A percentile compares a stretch with the other conserved stretches of the same genome.
These are phyloP conservation scores for Junonia oenone DNA, from an alignment of 2,888 invertebrate species.

Conservation along the genomic window DNA sequence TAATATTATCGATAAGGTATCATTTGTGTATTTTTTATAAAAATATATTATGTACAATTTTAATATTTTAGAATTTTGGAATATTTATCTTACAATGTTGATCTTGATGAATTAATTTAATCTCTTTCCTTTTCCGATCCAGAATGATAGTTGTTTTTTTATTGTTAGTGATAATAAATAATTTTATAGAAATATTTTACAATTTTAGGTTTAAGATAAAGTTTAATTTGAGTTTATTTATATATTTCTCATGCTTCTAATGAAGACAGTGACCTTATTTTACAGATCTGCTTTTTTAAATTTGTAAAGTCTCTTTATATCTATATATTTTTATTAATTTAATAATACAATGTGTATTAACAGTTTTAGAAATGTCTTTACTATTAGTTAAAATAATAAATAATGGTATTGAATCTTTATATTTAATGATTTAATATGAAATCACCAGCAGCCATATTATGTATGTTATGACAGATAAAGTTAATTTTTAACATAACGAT, in stretches of 20 bases:
- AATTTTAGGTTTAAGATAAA: neutral
- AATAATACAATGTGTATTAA: neutral
- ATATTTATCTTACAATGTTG: neutral
- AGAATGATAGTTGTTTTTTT: neutral
- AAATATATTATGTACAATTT: neutral
- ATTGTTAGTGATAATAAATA: neutral
- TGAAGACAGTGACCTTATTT: neutral
- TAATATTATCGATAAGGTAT: slow-evolving; percentile 22
- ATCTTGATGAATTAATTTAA: neutral
- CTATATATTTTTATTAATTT: neutral
- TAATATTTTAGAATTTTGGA: neutral
- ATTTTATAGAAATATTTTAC: neutral
- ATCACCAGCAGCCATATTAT: neutral
- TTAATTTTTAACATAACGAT: neutral
- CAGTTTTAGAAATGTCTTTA: neutral
- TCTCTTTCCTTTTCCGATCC: neutral
- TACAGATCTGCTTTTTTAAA: neutral
- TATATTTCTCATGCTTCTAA: neutral
- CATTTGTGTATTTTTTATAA: slow-evolving; percentile 12
- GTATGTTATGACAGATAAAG: neutral
- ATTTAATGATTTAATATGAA: neutral
- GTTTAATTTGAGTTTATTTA: neutral
- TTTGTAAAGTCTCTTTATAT: no score
- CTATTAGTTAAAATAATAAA: neutral
- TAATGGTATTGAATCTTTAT: neutral